These are phyloP conservation scores for Tyrannus savana DNA, from an alignment of 2,113 vertebrate species.

Conservation along the genomic window DNA sequence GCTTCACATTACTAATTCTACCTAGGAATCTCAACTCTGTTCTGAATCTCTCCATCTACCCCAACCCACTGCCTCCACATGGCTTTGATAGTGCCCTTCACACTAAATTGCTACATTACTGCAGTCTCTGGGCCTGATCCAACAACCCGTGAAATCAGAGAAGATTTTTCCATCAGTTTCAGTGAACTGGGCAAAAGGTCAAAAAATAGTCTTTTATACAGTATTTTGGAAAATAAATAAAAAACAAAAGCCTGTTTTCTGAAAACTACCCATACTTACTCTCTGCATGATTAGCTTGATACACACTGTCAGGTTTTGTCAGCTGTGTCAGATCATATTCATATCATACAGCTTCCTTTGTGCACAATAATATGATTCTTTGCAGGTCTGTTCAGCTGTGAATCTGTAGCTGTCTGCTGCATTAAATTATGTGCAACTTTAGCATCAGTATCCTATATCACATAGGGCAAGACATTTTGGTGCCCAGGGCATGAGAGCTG, in stretches of 20 bases:
- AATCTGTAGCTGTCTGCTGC: not conserved
- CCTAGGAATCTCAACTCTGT: not conserved
- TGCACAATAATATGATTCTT: not conserved
- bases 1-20: constrained; percentile 1
- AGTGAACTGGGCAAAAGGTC: not conserved
- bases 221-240: constrained; percentile 23
- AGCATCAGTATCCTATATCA: not conserved
- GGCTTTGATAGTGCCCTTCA: not conserved
- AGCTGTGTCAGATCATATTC: constrained; percentile 42
- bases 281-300: constrained; percentile 42
- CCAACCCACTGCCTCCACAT: not conserved
- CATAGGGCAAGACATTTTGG: not conserved
- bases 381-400: not conserved
- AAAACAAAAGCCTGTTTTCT: not conserved
- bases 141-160: not conserved
- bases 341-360: constrained; percentile 11
- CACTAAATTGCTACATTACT: not conserved
- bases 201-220: not conserved
- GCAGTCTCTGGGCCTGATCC: not conserved
- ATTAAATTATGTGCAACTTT: not conserved
- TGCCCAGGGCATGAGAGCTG: not conserved
- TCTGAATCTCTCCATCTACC: not conserved
- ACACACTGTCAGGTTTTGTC: constrained; percentile 43
- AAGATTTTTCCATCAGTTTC: constrained; percentile 4
- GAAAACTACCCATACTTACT: not conserved